Base-by-base conservation (phyloP, 2,797 vertebrate genomes). In the Synanceia verrucosa region DNA sequence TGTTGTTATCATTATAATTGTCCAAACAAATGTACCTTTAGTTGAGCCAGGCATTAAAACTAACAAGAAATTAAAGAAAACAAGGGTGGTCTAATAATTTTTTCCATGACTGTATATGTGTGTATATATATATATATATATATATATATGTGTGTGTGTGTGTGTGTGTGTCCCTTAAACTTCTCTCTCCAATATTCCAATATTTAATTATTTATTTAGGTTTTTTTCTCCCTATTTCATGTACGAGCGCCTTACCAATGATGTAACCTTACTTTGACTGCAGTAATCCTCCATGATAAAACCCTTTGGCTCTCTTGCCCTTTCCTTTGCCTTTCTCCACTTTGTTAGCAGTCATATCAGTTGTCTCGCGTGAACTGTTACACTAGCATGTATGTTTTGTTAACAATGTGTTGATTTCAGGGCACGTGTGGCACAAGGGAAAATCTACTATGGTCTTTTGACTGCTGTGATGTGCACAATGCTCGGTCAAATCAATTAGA, bases 291-390 rank as follows among this genome's bases (percentile, higher is more conserved):
- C 1, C 1, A 9, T 34, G 65, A 16, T 16, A 47, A 34, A n/a
- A n/a, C n/a, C n/a, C n/a, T n/a, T n/a, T n/a, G n/a, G n/a, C 60
- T 69, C 24, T 36, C 13, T 71, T 2, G 1, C n/a, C 44, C 21
- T 67, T 65, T 70, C 26, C 62, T 34, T 73, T 65, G 12, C 33
- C 50, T 7, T 31, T 55, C 48, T 53, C 31, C 19, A 1, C 53
- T 31, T 73, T 48, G n/a, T n/a, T 57, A 31, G 34, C 69, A 59
- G 55, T 28, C 34, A 63, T 67, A 67, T 86, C 65, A 65, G 16
- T 68, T 83, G 50, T 78, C 78, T 53, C 18, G 13, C 47, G 65
- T 50, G 67, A 84, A 84, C 84, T 36, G n/a, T 63, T 71, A 85
- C 41, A 53, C 79, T 37, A n/a, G 55, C 60, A 48, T 65, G 79